phyloP scores from a whole-genome alignment of 2,888 invertebrate species.

The Synanthedon myopaeformis region DNA sequence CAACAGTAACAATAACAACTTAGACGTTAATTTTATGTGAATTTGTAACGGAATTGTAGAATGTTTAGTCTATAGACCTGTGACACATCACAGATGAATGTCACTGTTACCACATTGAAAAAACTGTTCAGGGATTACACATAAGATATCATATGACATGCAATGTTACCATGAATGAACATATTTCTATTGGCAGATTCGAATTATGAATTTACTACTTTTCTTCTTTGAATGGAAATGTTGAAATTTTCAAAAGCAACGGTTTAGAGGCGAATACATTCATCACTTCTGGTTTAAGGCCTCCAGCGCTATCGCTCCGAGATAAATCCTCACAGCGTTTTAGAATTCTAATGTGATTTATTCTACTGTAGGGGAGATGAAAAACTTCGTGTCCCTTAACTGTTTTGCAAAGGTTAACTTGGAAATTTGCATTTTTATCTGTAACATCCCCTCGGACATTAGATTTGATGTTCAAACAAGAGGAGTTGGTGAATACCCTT shows the following conservation, averaged over 20 bases:
- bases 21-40: too few relatives aligned
- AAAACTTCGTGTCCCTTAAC: slow-evolving; percentile 28
- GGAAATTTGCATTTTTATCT: slow-evolving; percentile 40
- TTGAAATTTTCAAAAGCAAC: background rate
- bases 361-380: slow-evolving; percentile 34
- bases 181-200: too few relatives aligned
- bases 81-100: too few relatives aligned
- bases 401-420: slow-evolving; percentile 11
- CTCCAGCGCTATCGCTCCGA: slow-evolving; percentile 12
- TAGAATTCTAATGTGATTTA: slow-evolving; percentile 44
- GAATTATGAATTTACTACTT: too few relatives aligned
- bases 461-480: slow-evolving; percentile 42
- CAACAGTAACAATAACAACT: too few relatives aligned
- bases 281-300: slow-evolving; percentile 14
- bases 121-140: too few relatives aligned
- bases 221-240: too few relatives aligned
- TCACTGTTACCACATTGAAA: too few relatives aligned
- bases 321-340: slow-evolving; percentile 21
- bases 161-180: too few relatives aligned
- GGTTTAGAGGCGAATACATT: slow-evolving; percentile 6
- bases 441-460: slow-evolving; percentile 24
- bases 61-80: too few relatives aligned
- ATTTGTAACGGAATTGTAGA: too few relatives aligned
- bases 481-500: slow-evolving; percentile 22
- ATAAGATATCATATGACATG: too few relatives aligned